phyloP scores from a whole-genome alignment of 1,140 invertebrate genomes.

The Formica exsecta region DNA sequence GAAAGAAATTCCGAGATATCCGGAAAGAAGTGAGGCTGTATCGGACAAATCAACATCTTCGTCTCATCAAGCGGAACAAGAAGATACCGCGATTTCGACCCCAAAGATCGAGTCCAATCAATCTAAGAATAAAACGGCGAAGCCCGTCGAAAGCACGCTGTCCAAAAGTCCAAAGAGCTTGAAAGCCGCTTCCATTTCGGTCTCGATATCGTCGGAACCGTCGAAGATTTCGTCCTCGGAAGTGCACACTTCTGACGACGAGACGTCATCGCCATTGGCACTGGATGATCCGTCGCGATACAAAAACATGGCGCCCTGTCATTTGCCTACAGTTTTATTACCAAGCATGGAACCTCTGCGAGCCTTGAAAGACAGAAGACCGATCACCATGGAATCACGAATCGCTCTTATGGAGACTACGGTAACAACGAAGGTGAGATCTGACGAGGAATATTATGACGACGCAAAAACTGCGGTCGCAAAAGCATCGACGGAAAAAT shows the following conservation, averaged over 20 bases:
- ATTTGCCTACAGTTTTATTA: conserved; percentile 77
- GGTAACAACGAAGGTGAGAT: conserved; percentile 58
- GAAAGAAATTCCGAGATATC: not conserved
- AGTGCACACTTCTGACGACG: conserved; percentile 74
- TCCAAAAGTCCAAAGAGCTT: not conserved
- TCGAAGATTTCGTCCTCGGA: conserved; percentile 61
- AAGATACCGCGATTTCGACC: not conserved
- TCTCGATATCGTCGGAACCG: conserved; percentile 63
- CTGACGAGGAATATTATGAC: conserved; percentile 71
- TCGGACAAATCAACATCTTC: not conserved
- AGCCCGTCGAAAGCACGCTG: not conserved
- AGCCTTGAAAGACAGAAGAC: conserved; percentile 78
- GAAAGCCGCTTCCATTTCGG: not conserved
- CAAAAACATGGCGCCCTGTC: conserved; percentile 80
- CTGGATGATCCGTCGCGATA: conserved; percentile 66
- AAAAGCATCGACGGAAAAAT: not conserved
- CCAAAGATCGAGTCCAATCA: conserved; percentile 18
- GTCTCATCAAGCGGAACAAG: conserved; percentile 30
- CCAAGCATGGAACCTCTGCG: conserved; percentile 82
- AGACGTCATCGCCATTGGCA: conserved; percentile 67
- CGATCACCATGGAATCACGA: conserved; percentile 77
- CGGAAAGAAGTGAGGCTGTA: not conserved
- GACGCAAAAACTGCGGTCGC: conserved; percentile 51
- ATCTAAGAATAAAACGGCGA: conserved; percentile 18
- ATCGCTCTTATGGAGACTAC: conserved; percentile 61